phyloP scores from a whole-genome alignment of 2,797 vertebrate species.

The Malurus splendens region DNA sequence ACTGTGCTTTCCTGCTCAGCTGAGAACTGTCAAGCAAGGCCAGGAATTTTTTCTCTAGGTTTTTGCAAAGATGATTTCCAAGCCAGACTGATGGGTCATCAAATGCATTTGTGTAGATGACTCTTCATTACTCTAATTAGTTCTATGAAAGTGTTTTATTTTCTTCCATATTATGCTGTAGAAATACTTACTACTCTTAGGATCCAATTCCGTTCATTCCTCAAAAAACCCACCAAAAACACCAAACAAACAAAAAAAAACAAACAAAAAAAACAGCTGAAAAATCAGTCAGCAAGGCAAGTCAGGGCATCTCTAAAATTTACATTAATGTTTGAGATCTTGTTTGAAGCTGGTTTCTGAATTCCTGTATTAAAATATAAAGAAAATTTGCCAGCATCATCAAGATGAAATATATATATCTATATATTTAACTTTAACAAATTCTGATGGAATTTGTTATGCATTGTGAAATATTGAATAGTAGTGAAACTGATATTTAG shows the following conservation, averaged over 20 bases:
- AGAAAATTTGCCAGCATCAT: not conserved
- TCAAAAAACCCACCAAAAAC: fast-evolving
- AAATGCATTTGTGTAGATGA: not conserved
- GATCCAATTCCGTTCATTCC: not conserved
- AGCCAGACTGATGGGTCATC: too few species aligned
- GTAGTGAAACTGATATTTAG: not conserved
- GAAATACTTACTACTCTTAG: not conserved
- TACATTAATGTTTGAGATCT: not conserved
- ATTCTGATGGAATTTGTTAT: not conserved
- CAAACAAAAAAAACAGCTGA: fast-evolving
- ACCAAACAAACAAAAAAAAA: too few species aligned
- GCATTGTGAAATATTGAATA: not conserved
- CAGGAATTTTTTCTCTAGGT: not conserved
- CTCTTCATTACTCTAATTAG: not conserved
- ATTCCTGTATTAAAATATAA: not conserved
- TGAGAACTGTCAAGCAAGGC: not conserved
- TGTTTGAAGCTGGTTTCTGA: not conserved
- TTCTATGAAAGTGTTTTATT: not conserved
- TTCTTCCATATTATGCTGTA: fast-evolving
- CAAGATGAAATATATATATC: not conserved
- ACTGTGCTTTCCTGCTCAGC: not conserved
- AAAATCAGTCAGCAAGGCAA: not conserved
- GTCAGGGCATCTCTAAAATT: not conserved
- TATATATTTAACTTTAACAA: not conserved
- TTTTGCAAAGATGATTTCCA: not conserved